Evolutionary conservation across 2,888 invertebrate genomes (phyloP).

Genomic region (Ypsolopha scabrella): DNA sequence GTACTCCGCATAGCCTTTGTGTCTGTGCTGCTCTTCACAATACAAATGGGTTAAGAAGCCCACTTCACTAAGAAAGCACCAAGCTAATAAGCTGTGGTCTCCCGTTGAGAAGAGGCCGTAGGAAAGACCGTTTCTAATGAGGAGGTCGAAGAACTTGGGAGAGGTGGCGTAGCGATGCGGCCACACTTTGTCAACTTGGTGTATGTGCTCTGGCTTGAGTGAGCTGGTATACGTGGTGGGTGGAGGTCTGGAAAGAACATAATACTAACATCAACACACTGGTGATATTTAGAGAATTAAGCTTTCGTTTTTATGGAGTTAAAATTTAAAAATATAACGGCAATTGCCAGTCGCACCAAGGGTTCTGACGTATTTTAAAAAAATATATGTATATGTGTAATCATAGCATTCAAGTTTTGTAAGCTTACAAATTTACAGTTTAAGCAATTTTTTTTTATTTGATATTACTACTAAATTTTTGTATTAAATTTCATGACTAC

Average conservation of each 20-base stretch:
- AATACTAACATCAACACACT: no score
- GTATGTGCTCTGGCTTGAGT: conserved; percentile 15
- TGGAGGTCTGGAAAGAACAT: conserved; percentile 14
- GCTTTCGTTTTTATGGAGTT: no score
- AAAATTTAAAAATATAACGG: no score
- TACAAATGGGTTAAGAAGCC: conserved; percentile 10
- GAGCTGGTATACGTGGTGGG: conserved; percentile 16
- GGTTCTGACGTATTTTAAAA: no score
- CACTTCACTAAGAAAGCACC: conserved; percentile 8
- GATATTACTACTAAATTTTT: no score
- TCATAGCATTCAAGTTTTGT: no score
- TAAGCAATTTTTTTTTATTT: no score
- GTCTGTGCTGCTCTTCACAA: conserved; percentile 8
- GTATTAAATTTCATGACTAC: no score
- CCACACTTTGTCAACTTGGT: conserved; percentile 19
- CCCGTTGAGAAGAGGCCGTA: conserved; percentile 18
- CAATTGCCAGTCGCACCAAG: no score
- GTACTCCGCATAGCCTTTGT: conserved; percentile 11
- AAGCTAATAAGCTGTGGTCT: conserved; percentile 13
- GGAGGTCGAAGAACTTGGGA: conserved; percentile 13
- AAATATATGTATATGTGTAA: no score
- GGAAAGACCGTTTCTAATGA: conserved; percentile 15
- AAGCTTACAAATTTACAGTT: no score
- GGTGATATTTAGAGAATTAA: no score
- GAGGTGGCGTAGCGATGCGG: conserved; percentile 13